These are phyloP conservation scores for Drosophila tanythrix DNA, from an alignment of 2,888 invertebrate species.

Conservation along the genomic window DNA sequence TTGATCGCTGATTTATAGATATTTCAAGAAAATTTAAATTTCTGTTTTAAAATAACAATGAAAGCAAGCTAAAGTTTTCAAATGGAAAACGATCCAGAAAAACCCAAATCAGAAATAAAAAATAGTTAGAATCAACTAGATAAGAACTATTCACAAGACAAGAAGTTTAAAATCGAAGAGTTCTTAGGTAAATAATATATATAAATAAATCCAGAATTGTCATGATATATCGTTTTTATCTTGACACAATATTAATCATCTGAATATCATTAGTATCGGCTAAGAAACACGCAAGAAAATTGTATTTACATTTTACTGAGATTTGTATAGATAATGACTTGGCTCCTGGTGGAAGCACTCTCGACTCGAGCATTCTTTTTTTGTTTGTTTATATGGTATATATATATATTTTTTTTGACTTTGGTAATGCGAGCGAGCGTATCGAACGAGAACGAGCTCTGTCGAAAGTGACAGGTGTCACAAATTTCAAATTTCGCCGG, in stretches of 20 bases:
- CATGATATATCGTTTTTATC: not conserved
- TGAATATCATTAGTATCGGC: not conserved
- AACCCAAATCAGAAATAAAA: not conserved
- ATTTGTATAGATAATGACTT: not conserved
- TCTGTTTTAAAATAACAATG: not conserved
- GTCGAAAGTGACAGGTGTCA: slow-evolving; percentile 4
- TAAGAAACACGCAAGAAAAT: not conserved
- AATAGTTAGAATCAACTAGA: not conserved
- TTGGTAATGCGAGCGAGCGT: slow-evolving; percentile 5
- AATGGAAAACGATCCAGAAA: not conserved
- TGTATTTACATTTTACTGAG: too few species aligned
- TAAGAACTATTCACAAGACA: not conserved
- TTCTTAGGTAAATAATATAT: not conserved
- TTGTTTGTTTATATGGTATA: not conserved
- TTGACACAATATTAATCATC: not conserved
- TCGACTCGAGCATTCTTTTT: not conserved
- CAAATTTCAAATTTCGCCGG: slow-evolving; percentile 1
- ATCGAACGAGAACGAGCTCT: slow-evolving; percentile 1
- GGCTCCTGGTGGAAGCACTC: not conserved
- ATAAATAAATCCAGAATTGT: not conserved
- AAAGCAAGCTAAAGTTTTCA: not conserved
- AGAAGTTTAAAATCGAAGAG: not conserved
- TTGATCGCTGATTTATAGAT: not conserved
- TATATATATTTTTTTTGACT: not conserved
- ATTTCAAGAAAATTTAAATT: not conserved